Evolutionary conservation across 2,888 invertebrate genomes (phyloP), one percentile per base, ranked within the genome.

Genomic region (Tenthredo amoena): DNA sequence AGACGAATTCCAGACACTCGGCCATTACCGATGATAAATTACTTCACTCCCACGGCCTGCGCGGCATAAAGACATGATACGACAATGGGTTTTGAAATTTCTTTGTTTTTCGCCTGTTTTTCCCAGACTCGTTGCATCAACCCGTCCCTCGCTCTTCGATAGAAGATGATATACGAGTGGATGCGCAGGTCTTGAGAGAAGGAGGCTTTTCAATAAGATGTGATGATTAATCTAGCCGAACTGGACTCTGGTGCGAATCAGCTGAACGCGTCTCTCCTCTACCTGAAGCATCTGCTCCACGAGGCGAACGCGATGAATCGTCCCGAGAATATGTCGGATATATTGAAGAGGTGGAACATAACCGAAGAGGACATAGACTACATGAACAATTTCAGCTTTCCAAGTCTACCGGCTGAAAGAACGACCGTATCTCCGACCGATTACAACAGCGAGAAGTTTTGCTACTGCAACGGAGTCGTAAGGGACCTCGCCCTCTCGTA

Each of bases 401-500:
- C 76, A 5, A 87, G 86, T 50, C 62, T 84, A 2, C 87, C 87
- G 1, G 37, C 62, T 3, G 71, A 37, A 7, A 31, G 79, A 9
- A 86, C 86, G 2, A 76, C 84, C 47, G 68, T 47, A 18, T 26
- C 83, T n/a, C 43, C 83, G 68, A 34, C 7, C 31, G 47, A 68
- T n/a, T 62, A 81, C 40, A 81, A 43, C 81, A 5, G 18, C 12
- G 83, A 83, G 4, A 83, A 37, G 18, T 83, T 68, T 31, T 92
- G 92, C 87, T 96, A 96, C 91, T 96, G 96, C 88, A 95, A 95
- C 65, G 95, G 96, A 0, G 94, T 93, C 77, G 94, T 96, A 84
- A 94, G 95, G 71, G 95, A 96, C 76, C 92, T 96, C 85, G 94
- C 96, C 26, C 91, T 95, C 1, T 94, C 94, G 0, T 98, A 98